Base-by-base conservation (phyloP, 2,113 vertebrate species). In the Leptocoma aspasia region DNA sequence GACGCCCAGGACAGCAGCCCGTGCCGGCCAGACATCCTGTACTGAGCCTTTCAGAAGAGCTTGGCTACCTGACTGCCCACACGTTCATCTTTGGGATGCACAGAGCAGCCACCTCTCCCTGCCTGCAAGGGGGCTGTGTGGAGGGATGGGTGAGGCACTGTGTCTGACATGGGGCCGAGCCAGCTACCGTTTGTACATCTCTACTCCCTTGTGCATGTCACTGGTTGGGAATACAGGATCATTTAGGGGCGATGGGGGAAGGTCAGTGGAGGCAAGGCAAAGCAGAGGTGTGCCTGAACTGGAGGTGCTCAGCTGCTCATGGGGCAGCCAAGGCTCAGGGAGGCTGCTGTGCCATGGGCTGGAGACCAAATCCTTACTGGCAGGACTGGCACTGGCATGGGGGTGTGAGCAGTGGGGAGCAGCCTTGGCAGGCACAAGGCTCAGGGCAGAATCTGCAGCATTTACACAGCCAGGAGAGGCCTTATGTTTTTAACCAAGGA, bases 21-120 rank as follows among this genome's bases (percentile, higher is more conserved):
- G 15, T 63, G 69, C 82, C 10, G 0, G 3, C 41, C 85, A 80
- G 80, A 59, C 6, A 3, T 19, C 52, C 59, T 88, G 72, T 6
- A 18, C 60, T 30, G 60, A 54, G 93, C 82, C 93, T 96, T 97
- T 94, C 92, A 95, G 82, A 86, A 96, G 71, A 94, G 87, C 88
- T 60, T 91, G 92, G 68, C 59, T 80, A 94, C 39, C 72, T 24
- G 10, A 53, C 39, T 0, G 0, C 27, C 47, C 8, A 5, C 64
- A 84, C 57, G n/a, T 78, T 49, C 56, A 54, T 42, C 75, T 63
- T 47, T 16, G 64, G 69, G 81, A 84, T 22, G 35, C 81, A 79
- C 20, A 15, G 56, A 84, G 83, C 72, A 89, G 57, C 54, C 59
- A 54, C 79, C 53, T 66, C 61, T 80, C 79, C 75, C 78, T 69